Evolutionary conservation across 2,888 invertebrate species (phyloP).

Genomic region (Aphidius colemani): DNA sequence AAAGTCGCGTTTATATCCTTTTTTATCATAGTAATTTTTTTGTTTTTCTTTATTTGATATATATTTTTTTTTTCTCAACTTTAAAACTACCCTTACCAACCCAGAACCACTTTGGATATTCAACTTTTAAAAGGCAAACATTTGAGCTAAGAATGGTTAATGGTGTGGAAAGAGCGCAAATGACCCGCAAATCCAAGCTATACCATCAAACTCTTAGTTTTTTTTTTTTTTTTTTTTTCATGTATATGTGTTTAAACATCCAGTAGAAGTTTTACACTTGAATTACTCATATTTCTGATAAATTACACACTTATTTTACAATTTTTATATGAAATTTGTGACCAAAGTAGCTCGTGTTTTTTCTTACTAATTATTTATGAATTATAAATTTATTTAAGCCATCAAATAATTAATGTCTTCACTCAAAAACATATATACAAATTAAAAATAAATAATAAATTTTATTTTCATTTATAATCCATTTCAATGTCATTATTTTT

Average conservation of each 20-base stretch:
- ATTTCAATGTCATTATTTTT: too few relatives aligned
- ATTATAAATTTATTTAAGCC: too few relatives aligned
- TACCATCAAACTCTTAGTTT: slow-evolving; percentile 31
- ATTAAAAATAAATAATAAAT: too few relatives aligned
- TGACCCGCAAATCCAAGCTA: slow-evolving; percentile 57
- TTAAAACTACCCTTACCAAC: slow-evolving; percentile 9
- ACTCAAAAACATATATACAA: too few relatives aligned
- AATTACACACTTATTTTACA: too few relatives aligned
- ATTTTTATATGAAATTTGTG: too few relatives aligned
- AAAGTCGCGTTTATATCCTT: slow-evolving; percentile 9
- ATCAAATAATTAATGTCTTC: too few relatives aligned
- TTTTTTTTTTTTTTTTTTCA: slow-evolving; percentile 4
- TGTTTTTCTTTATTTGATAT: not conserved
- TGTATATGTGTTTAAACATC: not conserved
- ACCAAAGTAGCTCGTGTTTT: too few relatives aligned
- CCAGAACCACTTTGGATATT: slow-evolving; percentile 1
- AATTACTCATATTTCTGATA: too few relatives aligned
- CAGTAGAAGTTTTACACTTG: too few relatives aligned
- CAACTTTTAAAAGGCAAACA: slow-evolving; percentile 20
- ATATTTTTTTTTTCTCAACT: not conserved
- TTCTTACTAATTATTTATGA: too few relatives aligned
- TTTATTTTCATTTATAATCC: too few relatives aligned
- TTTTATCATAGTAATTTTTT: not conserved
- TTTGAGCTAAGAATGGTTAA: slow-evolving; percentile 53
- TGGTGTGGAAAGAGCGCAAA: slow-evolving; percentile 59